Evolutionary conservation across 2,888 invertebrate species (phyloP).

Genomic region (Chaetoderma sp.): DNA sequence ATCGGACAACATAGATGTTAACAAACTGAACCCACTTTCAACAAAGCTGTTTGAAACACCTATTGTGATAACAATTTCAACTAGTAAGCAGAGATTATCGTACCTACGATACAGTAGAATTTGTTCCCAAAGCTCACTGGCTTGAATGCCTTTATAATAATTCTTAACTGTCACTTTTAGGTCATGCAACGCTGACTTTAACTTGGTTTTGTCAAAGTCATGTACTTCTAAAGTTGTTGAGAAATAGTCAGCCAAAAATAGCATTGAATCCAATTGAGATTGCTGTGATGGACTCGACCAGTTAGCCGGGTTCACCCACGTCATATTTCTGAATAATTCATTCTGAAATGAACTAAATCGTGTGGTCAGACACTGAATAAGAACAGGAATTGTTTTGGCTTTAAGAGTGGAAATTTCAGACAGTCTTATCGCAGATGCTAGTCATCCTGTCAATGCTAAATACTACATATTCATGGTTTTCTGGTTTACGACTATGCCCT

Average conservation of each 20-base stretch:
- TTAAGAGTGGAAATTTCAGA: too few relatives aligned
- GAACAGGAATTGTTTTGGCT: background rate
- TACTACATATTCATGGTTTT: background rate
- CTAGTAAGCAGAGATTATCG: background rate
- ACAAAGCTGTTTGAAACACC: background rate
- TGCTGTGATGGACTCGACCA: background rate
- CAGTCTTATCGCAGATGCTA: too few relatives aligned
- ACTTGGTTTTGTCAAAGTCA: background rate
- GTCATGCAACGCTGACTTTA: too few relatives aligned
- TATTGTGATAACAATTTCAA: background rate
- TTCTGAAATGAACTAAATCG: background rate
- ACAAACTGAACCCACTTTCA: background rate
- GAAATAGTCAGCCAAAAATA: background rate
- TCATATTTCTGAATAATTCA: background rate
- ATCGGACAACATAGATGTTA: background rate
- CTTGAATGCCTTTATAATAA: too few relatives aligned
- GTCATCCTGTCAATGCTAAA: too few relatives aligned
- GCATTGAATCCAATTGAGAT: background rate
- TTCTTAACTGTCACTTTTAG: too few relatives aligned
- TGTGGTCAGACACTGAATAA: background rate
- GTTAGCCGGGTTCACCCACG: background rate
- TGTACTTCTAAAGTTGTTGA: background rate
- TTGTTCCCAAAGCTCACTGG: too few relatives aligned
- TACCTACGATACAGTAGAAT: too few relatives aligned
- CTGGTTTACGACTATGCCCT: background rate